Evolutionary conservation across 92 coral and sea anemone species (phyloP), one percentile per base, ranked within the genome.

Genomic region (Plumapathes pennacea): DNA sequence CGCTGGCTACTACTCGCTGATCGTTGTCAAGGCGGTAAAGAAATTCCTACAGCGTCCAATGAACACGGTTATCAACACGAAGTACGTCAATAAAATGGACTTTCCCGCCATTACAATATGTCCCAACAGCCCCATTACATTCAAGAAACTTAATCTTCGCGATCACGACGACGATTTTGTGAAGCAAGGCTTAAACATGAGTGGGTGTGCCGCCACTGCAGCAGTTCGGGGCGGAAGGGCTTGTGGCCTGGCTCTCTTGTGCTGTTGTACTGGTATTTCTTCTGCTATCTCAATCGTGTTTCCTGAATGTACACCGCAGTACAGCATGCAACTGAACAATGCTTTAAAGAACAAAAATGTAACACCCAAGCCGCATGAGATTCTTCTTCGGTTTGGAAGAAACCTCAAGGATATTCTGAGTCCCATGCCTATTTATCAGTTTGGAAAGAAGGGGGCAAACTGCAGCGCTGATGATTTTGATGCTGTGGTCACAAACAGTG

Each of bases 41-140:
- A 75, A 75, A 47, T 75, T 34, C 33, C 40, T 15, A 38, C 3
- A 13, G 2, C 56, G 57, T 28, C 82, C 82, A 25, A 46, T 56
- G 9, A 54, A 58, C 21, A 75, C 82, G 18, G 38, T 57, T 4
- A 4, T 57, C 0, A 74, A 60, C 32, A 65, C 33, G 25, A 38
- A 54, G n/a, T n/a, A 45, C 48, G 22, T 52, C 15, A 32, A 25
- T n/a, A 27, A 68, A 13, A 39, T 75, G 55, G 75, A 65, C 3
- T 65, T 75, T 32, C 75, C 82, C 3, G 82, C 82, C 41, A 67
- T 75, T 1, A 55, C 82, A n/a, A 75, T 75, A 36, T 75, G 75
- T 46, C 53, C 75, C 10, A 43, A 54, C 27, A 75, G 47, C 12
- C 15, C 25, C 1, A 37, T 65, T 14, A 22, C 53, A 3, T 54